Evolutionary conservation across 2,113 vertebrate genomes (phyloP).

Genomic region (Periophthalmus modestus): DNA sequence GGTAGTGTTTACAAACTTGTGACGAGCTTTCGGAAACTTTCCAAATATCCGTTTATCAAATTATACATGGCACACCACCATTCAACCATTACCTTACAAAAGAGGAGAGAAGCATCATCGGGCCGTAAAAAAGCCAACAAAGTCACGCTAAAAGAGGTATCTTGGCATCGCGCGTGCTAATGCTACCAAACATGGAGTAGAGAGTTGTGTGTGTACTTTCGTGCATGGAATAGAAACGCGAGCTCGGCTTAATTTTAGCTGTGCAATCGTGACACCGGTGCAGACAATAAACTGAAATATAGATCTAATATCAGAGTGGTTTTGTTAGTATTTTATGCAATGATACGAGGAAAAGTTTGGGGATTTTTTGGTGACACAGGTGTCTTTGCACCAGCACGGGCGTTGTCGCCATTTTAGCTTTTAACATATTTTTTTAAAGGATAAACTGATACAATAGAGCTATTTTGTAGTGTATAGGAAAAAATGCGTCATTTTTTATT

Average conservation of each 20-base stretch:
- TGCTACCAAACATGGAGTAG: constrained; percentile 45
- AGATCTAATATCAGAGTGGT: background rate
- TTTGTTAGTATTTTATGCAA: background rate
- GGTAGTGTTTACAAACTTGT: constrained; percentile 60
- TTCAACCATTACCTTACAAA: background rate
- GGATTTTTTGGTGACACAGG: constrained; percentile 40
- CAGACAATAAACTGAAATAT: background rate
- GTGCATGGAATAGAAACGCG: background rate
- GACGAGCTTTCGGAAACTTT: background rate
- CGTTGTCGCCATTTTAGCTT: background rate
- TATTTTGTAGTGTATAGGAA: background rate
- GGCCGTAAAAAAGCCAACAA: constrained; percentile 13
- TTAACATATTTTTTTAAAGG: background rate
- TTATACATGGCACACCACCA: background rate
- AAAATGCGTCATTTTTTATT: background rate
- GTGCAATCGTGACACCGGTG: accelerated
- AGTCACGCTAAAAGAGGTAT: constrained; percentile 39
- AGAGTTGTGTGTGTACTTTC: background rate
- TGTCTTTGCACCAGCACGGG: constrained; percentile 25
- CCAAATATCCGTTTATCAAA: background rate
- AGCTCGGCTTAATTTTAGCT: background rate
- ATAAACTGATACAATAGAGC: background rate
- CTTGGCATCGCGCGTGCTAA: constrained; percentile 39
- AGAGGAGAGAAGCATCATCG: background rate
- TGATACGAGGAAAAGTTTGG: background rate